Percentiles rank a stretch among this genome's conserved stretches.
Evolutionary conservation across 2,797 vertebrate genomes (phyloP).

Genomic region (Amblyopsis hoosieri): DNA sequence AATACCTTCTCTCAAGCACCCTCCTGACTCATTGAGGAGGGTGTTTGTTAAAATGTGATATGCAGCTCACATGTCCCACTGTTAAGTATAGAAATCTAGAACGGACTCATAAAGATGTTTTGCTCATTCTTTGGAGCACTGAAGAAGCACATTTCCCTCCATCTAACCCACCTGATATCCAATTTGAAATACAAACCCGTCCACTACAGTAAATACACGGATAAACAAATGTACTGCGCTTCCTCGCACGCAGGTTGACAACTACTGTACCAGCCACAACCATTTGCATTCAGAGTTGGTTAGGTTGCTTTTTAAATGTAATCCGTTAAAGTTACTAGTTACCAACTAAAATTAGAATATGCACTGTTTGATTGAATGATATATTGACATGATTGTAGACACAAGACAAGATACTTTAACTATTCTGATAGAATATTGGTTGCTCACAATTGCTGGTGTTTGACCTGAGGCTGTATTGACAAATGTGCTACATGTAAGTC

Average conservation of each 20-base stretch:
- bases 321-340: too few species aligned
- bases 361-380: too few species aligned
- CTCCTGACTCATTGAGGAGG: slow-evolving; percentile 7
- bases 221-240: background rate
- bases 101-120: slow-evolving; percentile 15
- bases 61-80: slow-evolving; percentile 14
- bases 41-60: slow-evolving; percentile 34
- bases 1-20: background rate
- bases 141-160: slow-evolving; percentile 25
- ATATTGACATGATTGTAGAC: too few species aligned
- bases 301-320: too few species aligned
- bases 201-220: background rate
- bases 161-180: slow-evolving; percentile 14
- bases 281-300: slow-evolving; percentile 7
- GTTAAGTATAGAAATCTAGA: slow-evolving; percentile 27
- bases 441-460: too few species aligned
- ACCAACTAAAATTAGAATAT: too few species aligned
- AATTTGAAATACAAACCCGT: background rate
- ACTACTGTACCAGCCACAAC: background rate
- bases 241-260: slow-evolving; percentile 2
- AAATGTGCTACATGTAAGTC: too few species aligned
- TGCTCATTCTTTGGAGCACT: slow-evolving; percentile 13
- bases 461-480: too few species aligned
- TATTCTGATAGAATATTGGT: too few species aligned
- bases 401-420: too few species aligned